Conservation (phyloP, 2,888 invertebrate species). For the Phyllotreta striolata region DNA sequence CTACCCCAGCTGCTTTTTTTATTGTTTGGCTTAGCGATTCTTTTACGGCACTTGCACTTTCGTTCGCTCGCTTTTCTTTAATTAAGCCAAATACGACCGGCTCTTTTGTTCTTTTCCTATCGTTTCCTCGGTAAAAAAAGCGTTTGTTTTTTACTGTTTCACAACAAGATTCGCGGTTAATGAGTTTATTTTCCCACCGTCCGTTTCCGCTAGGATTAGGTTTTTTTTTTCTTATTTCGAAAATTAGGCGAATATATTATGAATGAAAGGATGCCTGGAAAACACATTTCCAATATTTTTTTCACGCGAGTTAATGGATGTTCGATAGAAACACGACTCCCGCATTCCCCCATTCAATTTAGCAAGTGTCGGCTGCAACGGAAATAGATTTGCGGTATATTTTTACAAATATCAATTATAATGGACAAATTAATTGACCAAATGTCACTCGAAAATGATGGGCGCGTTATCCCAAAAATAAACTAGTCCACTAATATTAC, state of each 20-base stretch:
- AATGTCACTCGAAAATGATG: constrained; percentile 38
- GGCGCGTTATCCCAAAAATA: constrained; percentile 27
- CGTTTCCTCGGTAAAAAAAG: neutral
- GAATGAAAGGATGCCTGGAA: no score
- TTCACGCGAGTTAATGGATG: constrained; percentile 24
- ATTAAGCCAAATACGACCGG: constrained; percentile 38
- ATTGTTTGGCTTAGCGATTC: constrained; percentile 42
- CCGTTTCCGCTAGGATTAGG: no score
- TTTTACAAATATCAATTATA: constrained; percentile 40
- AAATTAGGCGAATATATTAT: no score
- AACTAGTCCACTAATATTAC: constrained; percentile 31
- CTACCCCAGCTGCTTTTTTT: constrained; percentile 54
- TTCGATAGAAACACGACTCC: constrained; percentile 19
- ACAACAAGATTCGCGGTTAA: neutral
- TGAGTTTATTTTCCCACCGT: neutral
- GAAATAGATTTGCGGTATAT: constrained; percentile 45
- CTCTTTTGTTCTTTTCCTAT: constrained; percentile 22
- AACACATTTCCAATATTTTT: constrained; percentile 17
- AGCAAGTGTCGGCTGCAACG: constrained; percentile 40
- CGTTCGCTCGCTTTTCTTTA: constrained; percentile 40
- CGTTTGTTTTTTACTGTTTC: constrained; percentile 1
- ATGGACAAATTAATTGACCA: constrained; percentile 39
- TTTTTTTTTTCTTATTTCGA: no score
- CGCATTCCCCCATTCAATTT: constrained; percentile 34
- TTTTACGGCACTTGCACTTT: constrained; percentile 46